These are phyloP conservation scores for Brachionus koreanus DNA, from an alignment of 1,140 invertebrate species.

Conservation along the genomic window DNA sequence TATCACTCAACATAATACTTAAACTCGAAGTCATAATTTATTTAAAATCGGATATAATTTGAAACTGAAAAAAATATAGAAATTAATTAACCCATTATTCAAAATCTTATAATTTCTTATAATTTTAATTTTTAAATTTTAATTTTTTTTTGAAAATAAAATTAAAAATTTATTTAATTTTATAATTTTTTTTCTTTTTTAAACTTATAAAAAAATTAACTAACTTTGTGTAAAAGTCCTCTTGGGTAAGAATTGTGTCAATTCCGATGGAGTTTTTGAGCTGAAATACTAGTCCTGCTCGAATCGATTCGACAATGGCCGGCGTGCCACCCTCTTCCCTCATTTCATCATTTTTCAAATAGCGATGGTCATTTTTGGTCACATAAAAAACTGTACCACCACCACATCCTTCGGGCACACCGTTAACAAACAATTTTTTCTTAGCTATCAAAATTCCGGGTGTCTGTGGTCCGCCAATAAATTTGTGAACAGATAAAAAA, in stretches of 20 bases:
- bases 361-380: constrained; percentile 45
- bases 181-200: too few relatives aligned
- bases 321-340: constrained; percentile 49
- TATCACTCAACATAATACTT: too few relatives aligned
- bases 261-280: constrained; percentile 73
- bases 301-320: constrained; percentile 62
- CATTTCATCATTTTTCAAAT: constrained; percentile 47
- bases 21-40: too few relatives aligned
- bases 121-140: too few relatives aligned
- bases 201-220: too few relatives aligned
- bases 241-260: not conserved
- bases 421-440: constrained; percentile 48
- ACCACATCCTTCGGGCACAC: constrained; percentile 48
- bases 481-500: constrained; percentile 84
- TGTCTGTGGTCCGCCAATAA: constrained; percentile 81
- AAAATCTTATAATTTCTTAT: too few relatives aligned
- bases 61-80: too few relatives aligned
- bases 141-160: too few relatives aligned
- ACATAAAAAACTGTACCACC: constrained; percentile 51
- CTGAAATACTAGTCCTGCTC: constrained; percentile 80
- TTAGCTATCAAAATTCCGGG: constrained; percentile 60
- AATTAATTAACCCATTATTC: too few relatives aligned
- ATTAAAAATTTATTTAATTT: too few relatives aligned
- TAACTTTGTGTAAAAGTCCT: not conserved
- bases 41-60: too few relatives aligned